phyloP scores from a whole-genome alignment of 1,140 invertebrate genomes.

The Coelopa frigida region DNA sequence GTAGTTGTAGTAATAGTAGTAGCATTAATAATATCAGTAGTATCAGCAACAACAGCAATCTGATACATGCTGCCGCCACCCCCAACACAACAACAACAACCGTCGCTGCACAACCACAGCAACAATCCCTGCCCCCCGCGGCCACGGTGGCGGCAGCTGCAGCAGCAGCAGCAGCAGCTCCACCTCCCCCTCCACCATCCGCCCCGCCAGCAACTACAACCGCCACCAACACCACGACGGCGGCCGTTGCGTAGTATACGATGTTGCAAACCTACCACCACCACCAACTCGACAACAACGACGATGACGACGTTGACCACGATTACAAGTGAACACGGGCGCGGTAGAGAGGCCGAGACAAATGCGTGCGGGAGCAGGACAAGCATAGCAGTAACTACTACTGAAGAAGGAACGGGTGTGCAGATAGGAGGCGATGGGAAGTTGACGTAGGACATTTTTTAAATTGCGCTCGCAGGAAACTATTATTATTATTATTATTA shows the following conservation, averaged over 20 bases:
- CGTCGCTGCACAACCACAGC: slow-evolving; percentile 13
- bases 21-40: slow-evolving; percentile 19
- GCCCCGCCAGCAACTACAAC: slow-evolving; percentile 26
- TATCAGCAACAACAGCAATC: slow-evolving; percentile 18
- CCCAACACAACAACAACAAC: slow-evolving; percentile 12
- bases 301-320: slow-evolving; percentile 10
- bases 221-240: slow-evolving; percentile 36
- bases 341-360: slow-evolving; percentile 1
- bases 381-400: no score
- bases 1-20: slow-evolving; percentile 16
- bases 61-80: slow-evolving; percentile 7
- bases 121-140: slow-evolving; percentile 1
- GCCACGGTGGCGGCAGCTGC: slow-evolving; percentile 21
- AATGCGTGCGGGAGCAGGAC: slow-evolving; percentile 1
- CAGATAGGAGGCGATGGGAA: no score
- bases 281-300: slow-evolving; percentile 4
- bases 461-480: not conserved
- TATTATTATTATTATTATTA: not conserved
- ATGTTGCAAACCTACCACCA: slow-evolving; percentile 10
- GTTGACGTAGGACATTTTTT: no score
- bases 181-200: slow-evolving; percentile 19
- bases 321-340: not conserved
- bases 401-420: no score
- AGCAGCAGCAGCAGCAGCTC: slow-evolving; percentile 11
- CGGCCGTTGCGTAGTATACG: slow-evolving; percentile 44